phyloP scores from a whole-genome alignment of 2,797 vertebrate species.

The Sebastes diploproa region DNA sequence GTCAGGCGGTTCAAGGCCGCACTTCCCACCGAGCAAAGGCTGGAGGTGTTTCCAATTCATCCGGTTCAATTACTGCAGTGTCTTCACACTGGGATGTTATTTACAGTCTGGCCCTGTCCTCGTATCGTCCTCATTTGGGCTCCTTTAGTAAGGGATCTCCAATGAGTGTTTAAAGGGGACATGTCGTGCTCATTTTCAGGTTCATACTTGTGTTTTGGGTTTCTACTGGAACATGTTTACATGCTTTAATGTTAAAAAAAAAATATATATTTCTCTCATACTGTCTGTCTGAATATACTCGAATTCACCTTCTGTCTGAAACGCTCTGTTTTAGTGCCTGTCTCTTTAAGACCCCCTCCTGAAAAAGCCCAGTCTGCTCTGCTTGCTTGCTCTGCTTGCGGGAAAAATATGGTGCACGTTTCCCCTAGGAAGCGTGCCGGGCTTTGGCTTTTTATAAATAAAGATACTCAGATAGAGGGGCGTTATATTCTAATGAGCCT shows the following conservation, averaged over 20 bases:
- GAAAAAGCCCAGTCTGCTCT: not conserved
- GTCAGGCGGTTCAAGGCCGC: not conserved
- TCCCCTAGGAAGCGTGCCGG: not conserved
- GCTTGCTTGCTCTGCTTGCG: not conserved
- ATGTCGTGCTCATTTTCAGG: not conserved
- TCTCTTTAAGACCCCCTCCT: not conserved
- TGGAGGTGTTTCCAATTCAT: conserved; percentile 13
- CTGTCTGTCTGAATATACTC: no score
- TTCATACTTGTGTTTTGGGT: not conserved
- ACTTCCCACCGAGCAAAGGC: not conserved
- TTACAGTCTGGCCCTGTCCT: not conserved
- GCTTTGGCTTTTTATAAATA: no score
- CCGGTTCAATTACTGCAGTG: conserved; percentile 6
- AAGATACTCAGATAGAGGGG: rapidly evolving
- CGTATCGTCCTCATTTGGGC: not conserved
- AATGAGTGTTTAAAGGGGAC: not conserved
- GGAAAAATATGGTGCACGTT: not conserved
- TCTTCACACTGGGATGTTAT: not conserved
- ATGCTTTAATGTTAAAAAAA: no score
- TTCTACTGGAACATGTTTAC: not conserved
- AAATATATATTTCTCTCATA: no score
- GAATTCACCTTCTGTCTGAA: no score
- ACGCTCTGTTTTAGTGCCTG: no score
- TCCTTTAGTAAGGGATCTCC: not conserved
- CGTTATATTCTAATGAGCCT: no score